phyloP scores from a whole-genome alignment of 2,888 invertebrate genomes.

The Liopterus haemorrhoidalis region DNA sequence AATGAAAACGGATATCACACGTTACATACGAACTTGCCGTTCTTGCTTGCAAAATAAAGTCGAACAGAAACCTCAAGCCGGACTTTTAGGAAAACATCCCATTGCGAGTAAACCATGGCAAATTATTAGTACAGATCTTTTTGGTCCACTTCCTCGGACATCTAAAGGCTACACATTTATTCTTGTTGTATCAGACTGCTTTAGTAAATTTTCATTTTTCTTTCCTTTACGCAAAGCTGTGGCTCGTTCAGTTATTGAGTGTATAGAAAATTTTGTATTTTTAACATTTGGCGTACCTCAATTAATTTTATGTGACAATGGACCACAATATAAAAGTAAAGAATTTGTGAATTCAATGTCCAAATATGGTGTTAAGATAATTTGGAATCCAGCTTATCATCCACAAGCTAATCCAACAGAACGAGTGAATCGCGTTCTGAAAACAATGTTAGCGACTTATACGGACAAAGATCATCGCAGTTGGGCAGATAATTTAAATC shows the following conservation, averaged over 20 bases:
- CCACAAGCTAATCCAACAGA: slow-evolving; percentile 36
- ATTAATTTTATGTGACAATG: slow-evolving; percentile 27
- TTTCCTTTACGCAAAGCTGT: slow-evolving; percentile 9
- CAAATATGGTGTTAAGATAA: slow-evolving; percentile 19
- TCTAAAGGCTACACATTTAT: background rate
- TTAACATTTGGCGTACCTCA: slow-evolving; percentile 26
- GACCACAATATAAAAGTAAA: slow-evolving; percentile 23
- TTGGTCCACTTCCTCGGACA: background rate
- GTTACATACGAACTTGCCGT: background rate
- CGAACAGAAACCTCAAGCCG: background rate
- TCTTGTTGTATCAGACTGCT: slow-evolving; percentile 3
- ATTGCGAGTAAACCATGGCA: background rate
- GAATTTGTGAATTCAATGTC: slow-evolving; percentile 19
- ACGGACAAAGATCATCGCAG: slow-evolving; percentile 19
- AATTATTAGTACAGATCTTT: background rate
- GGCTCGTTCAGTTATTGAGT: background rate
- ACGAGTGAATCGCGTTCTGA: slow-evolving; percentile 33
- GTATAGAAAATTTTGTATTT: slow-evolving; percentile 18
- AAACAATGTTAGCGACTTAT: slow-evolving; percentile 31
- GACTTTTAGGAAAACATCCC: background rate
- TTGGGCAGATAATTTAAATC: slow-evolving; percentile 30
- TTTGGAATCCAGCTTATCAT: slow-evolving; percentile 30
- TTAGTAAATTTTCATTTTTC: slow-evolving; percentile 7
- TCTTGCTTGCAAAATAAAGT: slow-evolving; percentile 2
- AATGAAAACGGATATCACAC: slow-evolving; percentile 11